A percentile compares a stretch with the other conserved stretches of the same genome.
Conservation (phyloP, 2,113 vertebrate species). For the Telmatochromis brichardi region DNA sequence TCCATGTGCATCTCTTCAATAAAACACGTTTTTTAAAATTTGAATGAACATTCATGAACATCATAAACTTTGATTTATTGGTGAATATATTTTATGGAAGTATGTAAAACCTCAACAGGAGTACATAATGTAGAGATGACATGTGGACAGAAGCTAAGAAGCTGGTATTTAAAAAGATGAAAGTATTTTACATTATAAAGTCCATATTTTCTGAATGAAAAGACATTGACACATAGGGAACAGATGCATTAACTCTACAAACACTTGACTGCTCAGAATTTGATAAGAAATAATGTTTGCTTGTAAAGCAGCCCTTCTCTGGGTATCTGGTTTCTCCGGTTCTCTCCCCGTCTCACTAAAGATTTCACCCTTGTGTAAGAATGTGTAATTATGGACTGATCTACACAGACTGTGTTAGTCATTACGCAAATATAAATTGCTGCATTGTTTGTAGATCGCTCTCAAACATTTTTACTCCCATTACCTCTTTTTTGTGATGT, state of each 20-base stretch:
- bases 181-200: not conserved
- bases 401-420: not conserved
- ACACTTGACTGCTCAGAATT: not conserved
- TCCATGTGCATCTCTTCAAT: not conserved
- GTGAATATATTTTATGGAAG: not conserved
- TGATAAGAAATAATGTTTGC: not conserved
- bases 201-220: not conserved
- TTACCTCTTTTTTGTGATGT: not conserved
- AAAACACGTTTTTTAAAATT: not conserved
- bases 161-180: not conserved
- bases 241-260: not conserved
- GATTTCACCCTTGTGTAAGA: not conserved
- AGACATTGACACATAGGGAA: not conserved
- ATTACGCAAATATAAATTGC: not conserved
- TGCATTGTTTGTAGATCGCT: not conserved
- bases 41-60: not conserved
- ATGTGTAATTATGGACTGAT: not conserved
- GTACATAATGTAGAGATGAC: not conserved
- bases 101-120: not conserved
- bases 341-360: fast-evolving
- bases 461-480: not conserved
- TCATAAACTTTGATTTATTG: not conserved
- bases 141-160: not conserved
- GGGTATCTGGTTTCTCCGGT: not conserved
- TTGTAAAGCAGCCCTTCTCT: not conserved